These are phyloP conservation scores for Scaptomyza montana DNA, from an alignment of 1,140 invertebrate species.

Conservation along the genomic window DNA sequence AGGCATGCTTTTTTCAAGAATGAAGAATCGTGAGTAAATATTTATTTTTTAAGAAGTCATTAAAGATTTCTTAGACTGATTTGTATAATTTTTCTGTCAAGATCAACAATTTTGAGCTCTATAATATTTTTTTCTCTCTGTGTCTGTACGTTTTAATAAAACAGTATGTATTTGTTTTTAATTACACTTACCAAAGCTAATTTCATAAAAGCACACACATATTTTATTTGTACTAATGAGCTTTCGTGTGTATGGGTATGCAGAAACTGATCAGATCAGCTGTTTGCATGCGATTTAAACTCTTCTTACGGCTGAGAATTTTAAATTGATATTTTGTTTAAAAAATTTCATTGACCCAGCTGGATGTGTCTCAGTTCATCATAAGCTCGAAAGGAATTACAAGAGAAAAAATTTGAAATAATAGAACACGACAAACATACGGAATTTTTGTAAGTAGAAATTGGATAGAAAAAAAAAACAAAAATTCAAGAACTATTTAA, in stretches of 20 bases:
- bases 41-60: no score
- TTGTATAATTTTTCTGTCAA: no score
- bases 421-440: no score
- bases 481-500: no score
- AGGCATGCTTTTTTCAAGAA: no score
- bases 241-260: neutral
- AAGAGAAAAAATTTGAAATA: no score
- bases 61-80: no score
- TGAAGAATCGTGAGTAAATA: no score
- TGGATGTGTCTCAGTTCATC: conserved; percentile 18
- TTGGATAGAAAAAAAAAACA: no score
- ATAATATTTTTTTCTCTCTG: neutral
- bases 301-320: conserved; percentile 7
- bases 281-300: conserved; percentile 28
- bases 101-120: no score
- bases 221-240: neutral
- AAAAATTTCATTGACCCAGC: conserved; percentile 1
- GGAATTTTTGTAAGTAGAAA: no score
- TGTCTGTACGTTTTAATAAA: neutral
- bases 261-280: conserved; percentile 49
- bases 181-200: conserved; percentile 23
- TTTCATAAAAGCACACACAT: neutral
- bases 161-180: conserved; percentile 12
- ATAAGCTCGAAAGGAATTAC: no score
- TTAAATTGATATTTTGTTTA: conserved; percentile 7